phyloP scores from a whole-genome alignment of 2,888 invertebrate genomes.

The Dione vanillae region DNA sequence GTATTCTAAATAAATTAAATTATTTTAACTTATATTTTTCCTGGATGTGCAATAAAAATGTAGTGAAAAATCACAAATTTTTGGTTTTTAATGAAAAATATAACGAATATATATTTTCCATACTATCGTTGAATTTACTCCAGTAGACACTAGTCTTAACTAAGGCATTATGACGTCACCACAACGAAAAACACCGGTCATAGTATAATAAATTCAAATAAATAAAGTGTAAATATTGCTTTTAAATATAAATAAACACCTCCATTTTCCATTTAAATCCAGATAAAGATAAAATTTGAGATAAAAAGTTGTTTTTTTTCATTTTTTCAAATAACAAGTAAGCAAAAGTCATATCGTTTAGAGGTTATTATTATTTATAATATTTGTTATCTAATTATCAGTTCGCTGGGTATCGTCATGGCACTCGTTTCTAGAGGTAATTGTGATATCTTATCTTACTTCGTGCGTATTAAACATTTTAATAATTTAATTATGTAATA shows the following conservation, averaged over 20 bases:
- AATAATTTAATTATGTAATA: constrained; percentile 1
- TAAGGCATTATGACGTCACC: neutral
- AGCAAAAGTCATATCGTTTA: neutral
- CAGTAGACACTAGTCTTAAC: neutral
- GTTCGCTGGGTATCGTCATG: constrained; percentile 40
- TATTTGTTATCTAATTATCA: constrained; percentile 36
- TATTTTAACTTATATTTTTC: too few species aligned
- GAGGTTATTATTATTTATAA: constrained; percentile 33
- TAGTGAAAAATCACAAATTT: neutral
- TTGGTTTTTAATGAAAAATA: too few species aligned
- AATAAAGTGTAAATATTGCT: neutral
- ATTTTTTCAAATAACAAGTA: neutral
- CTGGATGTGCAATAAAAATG: neutral
- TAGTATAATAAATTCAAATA: neutral
- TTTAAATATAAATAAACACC: neutral
- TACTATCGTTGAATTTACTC: neutral
- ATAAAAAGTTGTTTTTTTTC: too few species aligned
- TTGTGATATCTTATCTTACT: constrained; percentile 25
- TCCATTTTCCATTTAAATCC: neutral
- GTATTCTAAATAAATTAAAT: too few species aligned
- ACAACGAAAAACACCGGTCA: neutral
- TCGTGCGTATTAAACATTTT: neutral
- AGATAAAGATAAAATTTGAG: neutral
- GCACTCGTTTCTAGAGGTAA: constrained; percentile 47
- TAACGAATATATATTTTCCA: neutral